Conservation (phyloP, 2,113 vertebrate species). For the Sitta europaea region DNA sequence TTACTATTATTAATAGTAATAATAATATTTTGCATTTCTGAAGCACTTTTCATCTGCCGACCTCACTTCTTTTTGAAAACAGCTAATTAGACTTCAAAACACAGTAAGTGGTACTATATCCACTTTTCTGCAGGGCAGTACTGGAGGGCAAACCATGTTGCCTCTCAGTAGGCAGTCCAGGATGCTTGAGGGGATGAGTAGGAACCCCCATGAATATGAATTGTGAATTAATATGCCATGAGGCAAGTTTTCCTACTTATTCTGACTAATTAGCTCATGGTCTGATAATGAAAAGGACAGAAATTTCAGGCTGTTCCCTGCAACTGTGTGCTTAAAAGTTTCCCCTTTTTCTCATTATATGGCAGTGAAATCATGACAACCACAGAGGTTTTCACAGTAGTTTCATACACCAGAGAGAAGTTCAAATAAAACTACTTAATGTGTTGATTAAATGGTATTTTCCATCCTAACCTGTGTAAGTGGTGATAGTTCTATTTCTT, state of each 20-base stretch:
- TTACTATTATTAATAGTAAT: conserved; percentile 1
- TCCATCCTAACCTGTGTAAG: background rate
- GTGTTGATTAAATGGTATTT: background rate
- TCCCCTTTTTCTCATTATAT: background rate
- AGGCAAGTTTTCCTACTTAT: conserved; percentile 19
- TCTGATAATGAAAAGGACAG: conserved; percentile 34
- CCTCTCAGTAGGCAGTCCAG: conserved; percentile 39
- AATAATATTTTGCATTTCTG: conserved; percentile 58
- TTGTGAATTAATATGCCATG: conserved; percentile 35
- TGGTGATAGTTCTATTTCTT: background rate
- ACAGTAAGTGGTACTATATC: conserved; percentile 56
- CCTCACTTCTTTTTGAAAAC: conserved; percentile 50
- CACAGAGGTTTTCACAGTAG: background rate
- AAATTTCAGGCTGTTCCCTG: background rate
- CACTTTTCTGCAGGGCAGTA: conserved; percentile 38
- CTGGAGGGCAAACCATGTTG: conserved; percentile 44
- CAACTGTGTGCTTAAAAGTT: background rate
- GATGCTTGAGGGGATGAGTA: conserved; percentile 38
- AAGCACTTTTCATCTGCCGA: conserved; percentile 48
- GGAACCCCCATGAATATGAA: conserved; percentile 44
- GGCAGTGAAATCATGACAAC: background rate
- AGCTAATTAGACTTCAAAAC: conserved; percentile 62
- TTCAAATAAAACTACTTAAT: background rate
- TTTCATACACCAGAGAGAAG: background rate
- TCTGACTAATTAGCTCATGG: conserved; percentile 40